Conservation (phyloP, 1,140 invertebrate genomes). For the Leptinotarsa texana region DNA sequence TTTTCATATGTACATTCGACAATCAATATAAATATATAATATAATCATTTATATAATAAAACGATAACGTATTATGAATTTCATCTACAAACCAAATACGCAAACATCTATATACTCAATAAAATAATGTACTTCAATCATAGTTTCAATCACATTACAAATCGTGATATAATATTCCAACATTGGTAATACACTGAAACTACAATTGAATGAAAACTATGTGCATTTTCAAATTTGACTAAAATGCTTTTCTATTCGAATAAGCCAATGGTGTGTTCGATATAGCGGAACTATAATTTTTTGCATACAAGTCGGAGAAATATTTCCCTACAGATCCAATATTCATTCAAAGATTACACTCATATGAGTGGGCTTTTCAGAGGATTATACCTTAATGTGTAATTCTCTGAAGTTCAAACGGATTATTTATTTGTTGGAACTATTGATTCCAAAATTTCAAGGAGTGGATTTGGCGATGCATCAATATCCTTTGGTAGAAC, state of each 20-base stretch:
- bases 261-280: not conserved
- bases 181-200: constrained; percentile 1
- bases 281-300: not conserved
- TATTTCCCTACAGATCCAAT: not conserved
- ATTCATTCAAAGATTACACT: not conserved
- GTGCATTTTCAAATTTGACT: constrained; percentile 31
- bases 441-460: too few species aligned
- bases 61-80: constrained; percentile 27
- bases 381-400: not conserved
- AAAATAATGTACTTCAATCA: constrained; percentile 18
- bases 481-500: too few species aligned
- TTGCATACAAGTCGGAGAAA: constrained; percentile 4
- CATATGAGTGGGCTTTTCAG: not conserved
- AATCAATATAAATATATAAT: constrained; percentile 37
- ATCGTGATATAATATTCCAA: constrained; percentile 11
- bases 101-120: constrained; percentile 29
- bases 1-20: constrained; percentile 38
- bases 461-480: too few species aligned
- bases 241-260: constrained; percentile 27
- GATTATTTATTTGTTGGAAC: not conserved
- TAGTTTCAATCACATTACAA: constrained; percentile 24
- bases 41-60: constrained; percentile 34
- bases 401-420: not conserved
- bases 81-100: constrained; percentile 38
- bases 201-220: constrained; percentile 10